Evolutionary conservation across 2,113 vertebrate genomes (phyloP).

Genomic region (Archilochus colubris): DNA sequence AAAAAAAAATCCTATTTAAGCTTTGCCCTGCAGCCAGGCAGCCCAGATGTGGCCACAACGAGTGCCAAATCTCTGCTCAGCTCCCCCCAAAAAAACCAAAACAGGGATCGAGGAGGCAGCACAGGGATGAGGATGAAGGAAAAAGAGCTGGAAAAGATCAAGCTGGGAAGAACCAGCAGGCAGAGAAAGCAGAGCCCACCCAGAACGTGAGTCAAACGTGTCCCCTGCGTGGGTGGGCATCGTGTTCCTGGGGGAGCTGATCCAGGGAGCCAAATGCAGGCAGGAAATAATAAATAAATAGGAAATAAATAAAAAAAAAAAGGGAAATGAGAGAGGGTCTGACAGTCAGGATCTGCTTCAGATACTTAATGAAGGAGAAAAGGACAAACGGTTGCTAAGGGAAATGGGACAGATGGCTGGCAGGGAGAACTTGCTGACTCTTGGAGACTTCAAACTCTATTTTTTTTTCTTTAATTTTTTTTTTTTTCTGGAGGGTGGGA

Average conservation of each 20-base stretch:
- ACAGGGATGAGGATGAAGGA: neutral
- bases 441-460: neutral
- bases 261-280: neutral
- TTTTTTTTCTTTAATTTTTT: no score
- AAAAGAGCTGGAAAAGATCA: neutral
- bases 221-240: neutral
- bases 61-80: neutral
- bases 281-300: no score
- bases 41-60: neutral
- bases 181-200: neutral
- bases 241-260: neutral
- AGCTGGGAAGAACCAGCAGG: neutral
- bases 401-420: conserved; percentile 61
- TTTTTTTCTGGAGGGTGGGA: no score
- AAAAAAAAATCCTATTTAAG: neutral
- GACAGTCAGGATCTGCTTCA: conserved; percentile 15
- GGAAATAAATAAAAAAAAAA: neutral
- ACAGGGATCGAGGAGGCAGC: neutral
- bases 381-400: conserved; percentile 49
- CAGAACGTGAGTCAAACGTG: neutral
- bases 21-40: neutral
- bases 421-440: conserved; percentile 38
- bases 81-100: neutral
- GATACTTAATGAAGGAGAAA: conserved; percentile 10
- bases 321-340: neutral